phyloP scores from a whole-genome alignment of 2,797 vertebrate genomes.

The Coreius guichenoti region DNA sequence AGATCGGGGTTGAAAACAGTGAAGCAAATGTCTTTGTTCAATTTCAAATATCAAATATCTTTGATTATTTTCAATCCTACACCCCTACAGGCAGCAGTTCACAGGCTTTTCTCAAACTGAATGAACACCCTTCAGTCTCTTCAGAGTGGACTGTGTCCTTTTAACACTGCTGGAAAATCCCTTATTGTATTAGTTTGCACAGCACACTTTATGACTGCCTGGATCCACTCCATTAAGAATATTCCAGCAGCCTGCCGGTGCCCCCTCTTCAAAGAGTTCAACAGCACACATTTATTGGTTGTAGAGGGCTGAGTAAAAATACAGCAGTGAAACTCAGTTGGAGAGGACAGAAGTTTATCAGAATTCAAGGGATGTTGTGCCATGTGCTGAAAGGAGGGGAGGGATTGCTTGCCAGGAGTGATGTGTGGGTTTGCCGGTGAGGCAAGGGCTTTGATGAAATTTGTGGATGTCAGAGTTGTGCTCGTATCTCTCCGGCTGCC shows the following conservation, averaged over 20 bases:
- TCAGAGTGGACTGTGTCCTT: conserved; percentile 14
- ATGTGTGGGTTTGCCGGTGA: conserved; percentile 44
- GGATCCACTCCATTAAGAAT: conserved; percentile 78
- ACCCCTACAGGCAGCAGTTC: neutral
- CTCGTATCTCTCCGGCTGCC: conserved; percentile 35
- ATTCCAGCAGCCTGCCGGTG: conserved; percentile 48
- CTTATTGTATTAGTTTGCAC: conserved; percentile 38
- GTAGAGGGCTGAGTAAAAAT: conserved; percentile 10
- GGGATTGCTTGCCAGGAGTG: conserved; percentile 40
- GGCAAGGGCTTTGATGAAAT: conserved; percentile 53
- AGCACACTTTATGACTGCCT: conserved; percentile 69
- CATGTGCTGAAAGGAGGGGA: conserved; percentile 38
- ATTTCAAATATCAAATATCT: too few relatives aligned
- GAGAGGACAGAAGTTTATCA: conserved; percentile 37
- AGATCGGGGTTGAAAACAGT: too few relatives aligned
- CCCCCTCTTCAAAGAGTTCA: conserved; percentile 19
- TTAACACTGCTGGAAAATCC: neutral
- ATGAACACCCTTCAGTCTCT: conserved; percentile 12
- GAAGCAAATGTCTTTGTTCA: too few relatives aligned
- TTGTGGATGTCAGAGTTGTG: conserved; percentile 49
- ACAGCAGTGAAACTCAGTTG: neutral
- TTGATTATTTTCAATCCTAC: too few relatives aligned
- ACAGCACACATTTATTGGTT: conserved; percentile 48
- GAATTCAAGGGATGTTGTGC: conserved; percentile 44
- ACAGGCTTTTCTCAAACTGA: conserved; percentile 12